A percentile compares a stretch with the other conserved stretches of the same genome.
These are phyloP conservation scores for Caenorhabditis remanei DNA, from an alignment of 1,140 invertebrate genomes.

Conservation along the genomic window DNA sequence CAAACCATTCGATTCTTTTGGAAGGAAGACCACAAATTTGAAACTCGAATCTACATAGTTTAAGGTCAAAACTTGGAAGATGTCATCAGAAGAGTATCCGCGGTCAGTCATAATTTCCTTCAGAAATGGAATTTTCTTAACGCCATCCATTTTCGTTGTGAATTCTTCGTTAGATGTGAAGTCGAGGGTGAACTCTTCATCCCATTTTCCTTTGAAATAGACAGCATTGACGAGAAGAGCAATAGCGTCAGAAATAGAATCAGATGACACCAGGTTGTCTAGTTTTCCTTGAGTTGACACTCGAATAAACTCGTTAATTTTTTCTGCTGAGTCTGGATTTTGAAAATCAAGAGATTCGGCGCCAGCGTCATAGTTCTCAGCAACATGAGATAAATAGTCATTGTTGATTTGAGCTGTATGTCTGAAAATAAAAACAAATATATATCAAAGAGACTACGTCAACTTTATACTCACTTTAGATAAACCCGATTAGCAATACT, in stretches of 20 bases:
- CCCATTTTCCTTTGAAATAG: conserved; percentile 49
- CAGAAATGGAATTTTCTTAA: conserved; percentile 8
- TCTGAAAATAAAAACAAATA: not conserved
- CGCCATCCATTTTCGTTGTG: not conserved
- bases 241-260: conserved; percentile 17
- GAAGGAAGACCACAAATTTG: conserved; percentile 21
- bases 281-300: conserved; percentile 41
- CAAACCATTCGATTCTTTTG: not conserved
- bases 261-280: conserved; percentile 4
- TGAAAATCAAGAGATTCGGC: conserved; percentile 7
- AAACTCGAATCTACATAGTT: not conserved
- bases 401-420: not conserved
- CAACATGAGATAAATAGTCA: not conserved
- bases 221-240: conserved; percentile 45
- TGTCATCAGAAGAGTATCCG: not conserved
- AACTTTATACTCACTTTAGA: not conserved
- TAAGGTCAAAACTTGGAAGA: not conserved
- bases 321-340: not conserved
- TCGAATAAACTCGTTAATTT: conserved; percentile 18
- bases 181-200: not conserved
- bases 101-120: not conserved
- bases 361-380: conserved; percentile 2
- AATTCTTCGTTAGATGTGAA: not conserved
- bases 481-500: not conserved
- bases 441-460: not conserved